phyloP scores from a whole-genome alignment of 2,888 invertebrate species.

The Drosophila mayaguana region DNA sequence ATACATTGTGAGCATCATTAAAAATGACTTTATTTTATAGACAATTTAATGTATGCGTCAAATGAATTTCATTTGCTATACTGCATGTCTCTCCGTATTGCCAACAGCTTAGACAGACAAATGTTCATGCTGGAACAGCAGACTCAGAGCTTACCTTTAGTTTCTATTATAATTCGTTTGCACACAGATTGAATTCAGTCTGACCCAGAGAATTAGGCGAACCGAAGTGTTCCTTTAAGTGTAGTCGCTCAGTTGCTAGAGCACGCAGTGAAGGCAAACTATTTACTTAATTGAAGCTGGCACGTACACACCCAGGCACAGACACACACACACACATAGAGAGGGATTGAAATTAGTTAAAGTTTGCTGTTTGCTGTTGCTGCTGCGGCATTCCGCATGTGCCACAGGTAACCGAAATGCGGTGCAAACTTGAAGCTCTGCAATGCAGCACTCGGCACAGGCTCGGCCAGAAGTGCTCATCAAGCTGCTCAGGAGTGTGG shows the following conservation, averaged over 20 bases:
- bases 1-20: too few relatives aligned
- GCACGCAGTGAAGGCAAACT: background rate
- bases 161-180: background rate
- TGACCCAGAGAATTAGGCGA: background rate
- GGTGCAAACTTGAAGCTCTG: background rate
- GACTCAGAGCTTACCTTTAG: background rate
- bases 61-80: too few relatives aligned
- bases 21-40: too few relatives aligned
- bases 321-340: background rate
- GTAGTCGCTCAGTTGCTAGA: background rate
- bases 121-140: background rate
- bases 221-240: background rate
- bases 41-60: too few relatives aligned
- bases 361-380: slow-evolving; percentile 5
- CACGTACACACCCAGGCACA: background rate
- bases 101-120: too few relatives aligned
- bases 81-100: too few relatives aligned
- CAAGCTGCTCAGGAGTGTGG: background rate
- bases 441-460: background rate
- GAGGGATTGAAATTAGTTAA: background rate
- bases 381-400: slow-evolving; percentile 28
- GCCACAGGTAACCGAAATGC: slow-evolving; percentile 8
- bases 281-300: slow-evolving; percentile 2
- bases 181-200: background rate
- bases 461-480: background rate